phyloP scores from a whole-genome alignment of 2,113 vertebrate species.

The Tragelaphus scriptus region DNA sequence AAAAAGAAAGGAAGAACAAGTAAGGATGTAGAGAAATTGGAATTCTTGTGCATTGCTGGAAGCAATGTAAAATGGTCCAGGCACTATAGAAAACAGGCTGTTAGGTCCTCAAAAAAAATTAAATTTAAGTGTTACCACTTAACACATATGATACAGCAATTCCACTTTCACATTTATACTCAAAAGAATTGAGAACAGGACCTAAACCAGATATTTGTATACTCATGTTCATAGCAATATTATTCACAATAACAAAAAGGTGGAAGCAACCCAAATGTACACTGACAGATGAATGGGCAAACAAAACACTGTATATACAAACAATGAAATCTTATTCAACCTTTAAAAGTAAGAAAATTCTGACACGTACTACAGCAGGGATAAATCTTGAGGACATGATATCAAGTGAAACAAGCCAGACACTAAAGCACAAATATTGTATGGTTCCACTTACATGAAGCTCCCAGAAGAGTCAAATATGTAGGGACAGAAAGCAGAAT shows the following conservation, averaged over 20 bases:
- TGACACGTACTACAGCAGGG: not conserved
- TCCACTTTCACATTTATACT: not conserved
- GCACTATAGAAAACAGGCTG: not conserved
- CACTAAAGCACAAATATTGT: not conserved
- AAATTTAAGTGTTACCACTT: not conserved
- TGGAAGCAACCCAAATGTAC: not conserved
- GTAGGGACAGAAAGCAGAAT: not conserved
- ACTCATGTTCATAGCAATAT: not conserved
- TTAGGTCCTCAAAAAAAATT: not conserved
- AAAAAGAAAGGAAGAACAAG: not conserved
- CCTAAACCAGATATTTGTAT: not conserved
- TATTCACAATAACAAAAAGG: not conserved
- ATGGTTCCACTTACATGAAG: not conserved
- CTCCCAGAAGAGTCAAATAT: not conserved
- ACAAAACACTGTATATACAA: not conserved
- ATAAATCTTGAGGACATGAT: not conserved
- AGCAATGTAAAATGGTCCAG: not conserved
- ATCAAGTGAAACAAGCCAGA: not conserved
- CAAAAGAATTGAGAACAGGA: not conserved
- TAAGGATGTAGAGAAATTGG: not conserved
- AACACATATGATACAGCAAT: not conserved
- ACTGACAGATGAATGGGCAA: not conserved
- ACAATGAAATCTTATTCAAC: not conserved
- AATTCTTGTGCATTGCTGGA: not conserved
- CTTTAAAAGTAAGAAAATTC: not conserved